A percentile compares a stretch with the other conserved stretches of the same genome.
Conservation (phyloP, 2,113 vertebrate species). For the Actenoides hombroni region DNA sequence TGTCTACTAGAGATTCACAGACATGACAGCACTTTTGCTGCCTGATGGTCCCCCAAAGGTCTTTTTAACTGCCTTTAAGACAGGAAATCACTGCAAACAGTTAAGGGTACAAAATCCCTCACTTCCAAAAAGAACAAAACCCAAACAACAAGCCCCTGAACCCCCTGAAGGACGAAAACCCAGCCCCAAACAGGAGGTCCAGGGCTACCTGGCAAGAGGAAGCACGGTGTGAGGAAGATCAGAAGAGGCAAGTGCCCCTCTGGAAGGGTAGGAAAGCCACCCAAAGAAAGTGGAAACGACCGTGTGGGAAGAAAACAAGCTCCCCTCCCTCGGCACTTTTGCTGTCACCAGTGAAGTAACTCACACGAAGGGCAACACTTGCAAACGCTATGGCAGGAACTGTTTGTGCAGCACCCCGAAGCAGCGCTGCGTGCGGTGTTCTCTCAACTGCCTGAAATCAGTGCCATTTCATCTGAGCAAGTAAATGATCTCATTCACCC, state of each 20-base stretch:
- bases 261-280: background rate
- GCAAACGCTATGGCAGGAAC: background rate
- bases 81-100: background rate
- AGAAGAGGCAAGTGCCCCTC: background rate
- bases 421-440: rapidly evolving
- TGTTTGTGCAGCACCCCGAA: background rate
- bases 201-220: background rate
- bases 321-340: background rate
- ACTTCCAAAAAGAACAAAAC: background rate
- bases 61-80: background rate
- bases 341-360: background rate
- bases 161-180: background rate
- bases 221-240: background rate
- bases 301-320: rapidly evolving
- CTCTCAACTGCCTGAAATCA: background rate
- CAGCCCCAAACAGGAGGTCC: background rate
- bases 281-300: background rate
- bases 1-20: background rate
- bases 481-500: background rate
- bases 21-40: background rate
- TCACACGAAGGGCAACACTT: background rate
- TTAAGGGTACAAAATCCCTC: background rate
- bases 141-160: background rate
- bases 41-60: background rate
- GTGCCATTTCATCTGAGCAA: background rate